These are phyloP conservation scores for Cyrtodaria siliqua DNA, from an alignment of 2,888 invertebrate genomes.

Conservation along the genomic window DNA sequence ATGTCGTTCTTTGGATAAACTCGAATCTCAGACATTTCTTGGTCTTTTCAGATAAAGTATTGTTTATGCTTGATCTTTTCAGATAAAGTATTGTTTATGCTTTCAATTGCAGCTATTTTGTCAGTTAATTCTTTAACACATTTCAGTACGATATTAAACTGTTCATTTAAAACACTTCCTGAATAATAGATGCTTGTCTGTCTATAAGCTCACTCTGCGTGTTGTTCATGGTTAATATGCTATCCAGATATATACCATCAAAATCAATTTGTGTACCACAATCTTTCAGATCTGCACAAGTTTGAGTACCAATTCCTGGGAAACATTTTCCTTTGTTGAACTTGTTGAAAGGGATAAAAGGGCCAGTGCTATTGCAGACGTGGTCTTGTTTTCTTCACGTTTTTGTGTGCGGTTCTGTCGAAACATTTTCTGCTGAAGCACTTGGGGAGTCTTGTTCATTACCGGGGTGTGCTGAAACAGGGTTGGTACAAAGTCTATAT, in stretches of 20 bases:
- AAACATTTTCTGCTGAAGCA: not conserved
- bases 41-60: not conserved
- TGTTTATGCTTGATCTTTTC: no score
- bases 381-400: constrained; percentile 1
- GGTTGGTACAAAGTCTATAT: constrained; percentile 16
- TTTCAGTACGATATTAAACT: not conserved
- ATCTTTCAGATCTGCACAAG: not conserved
- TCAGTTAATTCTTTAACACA: not conserved
- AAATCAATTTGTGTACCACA: not conserved
- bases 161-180: not conserved
- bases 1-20: not conserved
- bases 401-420: not conserved
- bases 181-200: not conserved
- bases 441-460: not conserved
- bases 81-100: not conserved
- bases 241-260: not conserved
- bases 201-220: not conserved
- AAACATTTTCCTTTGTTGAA: not conserved
- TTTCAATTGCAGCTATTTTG: not conserved
- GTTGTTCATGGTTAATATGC: not conserved
- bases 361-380: constrained; percentile 3
- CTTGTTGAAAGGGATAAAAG: not conserved
- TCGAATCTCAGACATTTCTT: not conserved
- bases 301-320: not conserved
- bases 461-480: constrained; percentile 1